phyloP scores from a whole-genome alignment of 2,797 vertebrate species.

The Rallus crepitans region DNA sequence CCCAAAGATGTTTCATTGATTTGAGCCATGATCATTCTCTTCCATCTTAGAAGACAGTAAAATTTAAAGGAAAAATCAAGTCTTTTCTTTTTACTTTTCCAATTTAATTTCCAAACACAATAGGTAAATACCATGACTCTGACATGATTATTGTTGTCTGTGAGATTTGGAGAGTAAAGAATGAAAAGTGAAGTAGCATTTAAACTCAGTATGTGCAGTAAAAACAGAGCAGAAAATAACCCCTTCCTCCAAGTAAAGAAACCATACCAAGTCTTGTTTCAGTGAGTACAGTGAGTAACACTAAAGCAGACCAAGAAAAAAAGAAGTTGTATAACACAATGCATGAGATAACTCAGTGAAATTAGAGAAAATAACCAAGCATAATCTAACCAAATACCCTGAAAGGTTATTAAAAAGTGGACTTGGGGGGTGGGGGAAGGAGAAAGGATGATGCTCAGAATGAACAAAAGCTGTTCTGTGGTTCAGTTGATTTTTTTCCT shows the following conservation, averaged over 20 bases:
- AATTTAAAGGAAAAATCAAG: background rate
- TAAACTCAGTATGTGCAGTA: background rate
- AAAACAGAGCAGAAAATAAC: background rate
- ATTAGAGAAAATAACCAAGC: background rate
- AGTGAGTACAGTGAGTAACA: background rate
- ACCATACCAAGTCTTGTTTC: background rate
- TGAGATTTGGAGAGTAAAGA: background rate
- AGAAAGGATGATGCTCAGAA: background rate
- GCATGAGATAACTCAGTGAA: background rate
- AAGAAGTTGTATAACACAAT: background rate
- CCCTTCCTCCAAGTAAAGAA: background rate
- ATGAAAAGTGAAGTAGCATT: background rate
- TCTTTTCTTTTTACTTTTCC: background rate
- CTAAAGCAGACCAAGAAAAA: background rate
- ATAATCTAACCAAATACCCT: background rate
- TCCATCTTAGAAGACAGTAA: background rate
- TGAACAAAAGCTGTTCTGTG: background rate
- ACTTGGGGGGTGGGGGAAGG: background rate
- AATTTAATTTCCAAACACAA: background rate
- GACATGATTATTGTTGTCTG: background rate
- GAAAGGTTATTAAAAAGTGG: background rate
- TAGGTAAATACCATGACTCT: background rate
- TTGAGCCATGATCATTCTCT: background rate
- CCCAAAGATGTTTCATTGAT: background rate
- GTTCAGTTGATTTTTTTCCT: background rate